phyloP scores from a whole-genome alignment of 2,888 invertebrate genomes.

The Tetropium fuscum region DNA sequence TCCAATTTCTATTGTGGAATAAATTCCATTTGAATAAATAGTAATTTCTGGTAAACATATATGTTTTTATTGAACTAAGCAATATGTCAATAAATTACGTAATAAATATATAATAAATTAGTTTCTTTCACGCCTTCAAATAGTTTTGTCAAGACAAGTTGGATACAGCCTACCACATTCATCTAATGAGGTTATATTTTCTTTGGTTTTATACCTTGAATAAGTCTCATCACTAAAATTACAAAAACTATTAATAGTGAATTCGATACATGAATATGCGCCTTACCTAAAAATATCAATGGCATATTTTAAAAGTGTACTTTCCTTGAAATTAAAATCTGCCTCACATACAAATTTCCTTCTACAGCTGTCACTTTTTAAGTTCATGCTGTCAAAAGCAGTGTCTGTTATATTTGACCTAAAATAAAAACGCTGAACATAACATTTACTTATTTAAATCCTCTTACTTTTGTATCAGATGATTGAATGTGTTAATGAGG shows the following conservation, averaged over 20 bases:
- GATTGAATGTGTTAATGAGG: slow-evolving; percentile 9
- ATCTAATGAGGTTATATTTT: slow-evolving; percentile 33
- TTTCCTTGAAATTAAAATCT: slow-evolving; percentile 64
- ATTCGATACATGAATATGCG: not conserved
- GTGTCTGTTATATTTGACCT: slow-evolving; percentile 58
- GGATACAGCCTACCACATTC: slow-evolving; percentile 44
- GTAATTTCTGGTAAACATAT: no score
- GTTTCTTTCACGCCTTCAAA: not conserved
- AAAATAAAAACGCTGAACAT: slow-evolving; percentile 36
- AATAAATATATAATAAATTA: slow-evolving; percentile 17
- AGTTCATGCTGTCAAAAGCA: slow-evolving; percentile 57
- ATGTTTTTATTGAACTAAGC: not conserved
- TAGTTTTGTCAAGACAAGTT: slow-evolving; percentile 22
- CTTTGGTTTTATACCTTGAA: slow-evolving; percentile 43
- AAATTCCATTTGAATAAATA: no score
- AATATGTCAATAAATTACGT: not conserved
- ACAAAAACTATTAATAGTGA: not conserved
- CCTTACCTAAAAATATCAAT: slow-evolving; percentile 51
- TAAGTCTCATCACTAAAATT: slow-evolving; percentile 46
- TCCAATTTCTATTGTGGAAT: no score
- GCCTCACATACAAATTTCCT: slow-evolving; percentile 69
- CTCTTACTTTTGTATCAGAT: slow-evolving; percentile 27
- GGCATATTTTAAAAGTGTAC: slow-evolving; percentile 51
- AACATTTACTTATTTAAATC: not conserved
- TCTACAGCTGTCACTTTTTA: slow-evolving; percentile 62